Evolutionary conservation across 1,140 invertebrate species (phyloP), one percentile per base, ranked within the genome.

Genomic region (Diachasma alloeum): DNA sequence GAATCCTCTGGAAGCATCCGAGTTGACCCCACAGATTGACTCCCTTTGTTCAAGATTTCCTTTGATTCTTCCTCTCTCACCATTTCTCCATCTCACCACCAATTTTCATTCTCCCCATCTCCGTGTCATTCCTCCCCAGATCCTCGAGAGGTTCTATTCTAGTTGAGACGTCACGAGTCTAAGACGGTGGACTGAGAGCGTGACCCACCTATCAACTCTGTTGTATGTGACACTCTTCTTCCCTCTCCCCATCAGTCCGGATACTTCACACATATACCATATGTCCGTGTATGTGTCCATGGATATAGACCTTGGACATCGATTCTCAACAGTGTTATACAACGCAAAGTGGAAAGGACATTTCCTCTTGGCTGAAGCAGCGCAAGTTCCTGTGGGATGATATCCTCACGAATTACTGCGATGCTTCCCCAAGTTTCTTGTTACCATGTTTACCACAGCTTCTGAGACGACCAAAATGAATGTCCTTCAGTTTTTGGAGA

Each of bases 181-280:
- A 24, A 39, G 19, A 69, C 31, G 5, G 0, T 13, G 42, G 42
- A 36, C 39, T 22, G 24, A 26, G 22, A 39, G 69, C 69, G 68
- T 76, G 75, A 76, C 75, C 75, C 37, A 70, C 75, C 59, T 76
- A 63, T 76, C 69, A 71, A 70, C 19, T 31, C 26, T 42, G 2
- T 15, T 24, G 17, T 22, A 37, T 59, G 42, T 39, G 44, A 39
- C 42, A 24, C 24, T 24, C 46, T 42, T 37, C 13, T 13, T 15
- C 22, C 19, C 72, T 36, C 72, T 56, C 37, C 72, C n/a, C 15
- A n/a, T n/a, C 70, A 13, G 17, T 17, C 4, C 4, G 19, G 10
- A 48, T 59, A 13, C n/a, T 22, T 19, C 19, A 22, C 53, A 59
- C 53, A n/a, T n/a, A 22, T n/a, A 22, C n/a, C 17, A 24, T 13